Evolutionary conservation across 2,888 invertebrate genomes (phyloP).

Genomic region (Lymantria monacha): DNA sequence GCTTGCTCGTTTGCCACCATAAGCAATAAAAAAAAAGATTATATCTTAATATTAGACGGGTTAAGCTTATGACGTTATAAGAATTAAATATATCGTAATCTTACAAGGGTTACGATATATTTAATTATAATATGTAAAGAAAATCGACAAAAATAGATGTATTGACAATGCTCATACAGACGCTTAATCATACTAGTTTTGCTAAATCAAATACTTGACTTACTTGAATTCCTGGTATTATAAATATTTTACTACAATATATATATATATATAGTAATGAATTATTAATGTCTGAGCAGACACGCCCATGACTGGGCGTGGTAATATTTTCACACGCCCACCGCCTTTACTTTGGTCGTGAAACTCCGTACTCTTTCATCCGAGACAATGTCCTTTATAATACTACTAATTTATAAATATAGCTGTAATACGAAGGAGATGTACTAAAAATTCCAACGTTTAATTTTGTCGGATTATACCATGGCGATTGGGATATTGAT

Average conservation of each 20-base stretch:
- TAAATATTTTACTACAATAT: background rate
- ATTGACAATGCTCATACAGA: too few species aligned
- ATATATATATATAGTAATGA: constrained; percentile 17
- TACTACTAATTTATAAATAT: constrained; percentile 50
- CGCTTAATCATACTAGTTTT: too few species aligned
- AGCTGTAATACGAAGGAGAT: constrained; percentile 28
- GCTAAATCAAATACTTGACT: background rate
- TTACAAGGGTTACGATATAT: too few species aligned
- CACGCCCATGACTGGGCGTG: constrained; percentile 73
- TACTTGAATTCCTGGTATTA: background rate
- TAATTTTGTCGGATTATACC: constrained; percentile 42
- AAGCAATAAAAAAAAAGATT: too few species aligned
- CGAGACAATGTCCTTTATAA: constrained; percentile 62
- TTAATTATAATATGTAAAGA: too few species aligned
- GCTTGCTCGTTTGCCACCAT: too few species aligned
- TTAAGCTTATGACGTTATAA: too few species aligned
- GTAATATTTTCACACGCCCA: constrained; percentile 59
- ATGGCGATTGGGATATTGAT: constrained; percentile 72
- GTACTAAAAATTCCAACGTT: constrained; percentile 31
- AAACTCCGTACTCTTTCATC: constrained; percentile 50
- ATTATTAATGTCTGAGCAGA: constrained; percentile 36
- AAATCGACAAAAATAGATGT: too few species aligned
- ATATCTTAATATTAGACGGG: too few species aligned
- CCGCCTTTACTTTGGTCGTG: constrained; percentile 55
- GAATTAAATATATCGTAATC: too few species aligned